These are phyloP conservation scores for Pachypeltis micranthus DNA, from an alignment of 1,140 invertebrate genomes.

Conservation along the genomic window DNA sequence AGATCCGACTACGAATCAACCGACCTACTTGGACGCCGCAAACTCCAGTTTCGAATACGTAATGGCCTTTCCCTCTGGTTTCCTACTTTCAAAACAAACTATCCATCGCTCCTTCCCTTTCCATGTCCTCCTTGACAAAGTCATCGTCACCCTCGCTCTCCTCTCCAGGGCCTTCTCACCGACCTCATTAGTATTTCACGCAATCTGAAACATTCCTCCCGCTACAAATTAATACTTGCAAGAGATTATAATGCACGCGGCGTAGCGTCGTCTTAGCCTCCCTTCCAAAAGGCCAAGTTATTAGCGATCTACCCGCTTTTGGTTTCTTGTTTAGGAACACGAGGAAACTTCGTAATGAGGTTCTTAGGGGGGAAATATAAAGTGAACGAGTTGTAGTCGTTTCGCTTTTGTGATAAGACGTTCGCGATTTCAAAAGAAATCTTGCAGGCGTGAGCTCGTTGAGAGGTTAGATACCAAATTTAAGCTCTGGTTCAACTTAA, in stretches of 20 bases:
- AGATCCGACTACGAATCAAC: background rate
- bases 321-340: background rate
- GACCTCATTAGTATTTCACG: background rate
- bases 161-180: background rate
- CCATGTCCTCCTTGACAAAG: background rate
- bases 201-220: background rate
- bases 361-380: too few species aligned
- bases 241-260: background rate
- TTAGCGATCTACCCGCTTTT: background rate
- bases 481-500: too few species aligned
- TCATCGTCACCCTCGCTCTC: background rate
- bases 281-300: background rate
- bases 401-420: too few species aligned
- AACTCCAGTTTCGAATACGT: background rate
- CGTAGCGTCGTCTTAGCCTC: background rate
- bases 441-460: too few species aligned
- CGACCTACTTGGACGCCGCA: background rate
- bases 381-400: too few species aligned
- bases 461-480: too few species aligned
- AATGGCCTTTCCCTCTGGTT: background rate
- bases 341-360: background rate
- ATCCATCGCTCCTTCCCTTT: too few species aligned
- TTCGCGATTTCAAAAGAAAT: too few species aligned
- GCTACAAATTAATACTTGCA: background rate
- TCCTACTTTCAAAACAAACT: background rate